Base-by-base conservation (phyloP, 2,113 vertebrate species). In the Rhineura floridana region DNA sequence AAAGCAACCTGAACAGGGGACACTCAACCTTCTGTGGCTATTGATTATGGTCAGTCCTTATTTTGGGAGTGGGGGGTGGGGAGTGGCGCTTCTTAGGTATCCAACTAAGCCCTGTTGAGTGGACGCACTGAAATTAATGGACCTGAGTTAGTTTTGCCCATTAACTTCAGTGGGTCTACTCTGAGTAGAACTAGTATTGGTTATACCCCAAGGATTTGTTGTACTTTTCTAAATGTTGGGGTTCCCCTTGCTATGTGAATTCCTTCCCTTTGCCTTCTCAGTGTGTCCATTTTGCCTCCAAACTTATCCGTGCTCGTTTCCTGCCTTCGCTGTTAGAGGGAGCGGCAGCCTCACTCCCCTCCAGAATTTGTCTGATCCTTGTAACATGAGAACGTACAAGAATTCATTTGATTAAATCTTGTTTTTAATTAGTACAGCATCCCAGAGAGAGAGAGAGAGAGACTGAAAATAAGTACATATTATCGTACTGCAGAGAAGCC, bases 361-460 rank as follows among this genome's bases (percentile, higher is more conserved):
- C 44, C 11, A 44, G 28, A 9, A 6, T 17, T 36, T 39, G 8
- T 48, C 11, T 76, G 28, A 55, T 65, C 21, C n/a, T 9, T 55
- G 39, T 0, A 91, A 90, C 79, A 88, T 50, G 81, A 83, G 15
- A 84, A 87, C 91, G 76, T 42, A 80, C 6, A 85, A 13, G 50
- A 1, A 67, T 88, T 92, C 87, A 69, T 92, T 94, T 92, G 89
- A 92, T 94, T 86, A 21, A 25, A 88, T 93, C 85, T 88, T 93
- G 80, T 77, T 88, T 95, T 95, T 94, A 96, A 94, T 95, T 94
- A 93, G 92, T 91, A 86, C 91, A 92, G 87, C 87, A 59, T 52
- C 91, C 92, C 63, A 36, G 50, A 25, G 28, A 21, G 50, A 30
- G 21, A 15, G 33, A 33, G n/a, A 36, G 67, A 52, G 21, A 33